Evolutionary conservation across 1,140 invertebrate species (phyloP).

Genomic region (Achatina immaculata): DNA sequence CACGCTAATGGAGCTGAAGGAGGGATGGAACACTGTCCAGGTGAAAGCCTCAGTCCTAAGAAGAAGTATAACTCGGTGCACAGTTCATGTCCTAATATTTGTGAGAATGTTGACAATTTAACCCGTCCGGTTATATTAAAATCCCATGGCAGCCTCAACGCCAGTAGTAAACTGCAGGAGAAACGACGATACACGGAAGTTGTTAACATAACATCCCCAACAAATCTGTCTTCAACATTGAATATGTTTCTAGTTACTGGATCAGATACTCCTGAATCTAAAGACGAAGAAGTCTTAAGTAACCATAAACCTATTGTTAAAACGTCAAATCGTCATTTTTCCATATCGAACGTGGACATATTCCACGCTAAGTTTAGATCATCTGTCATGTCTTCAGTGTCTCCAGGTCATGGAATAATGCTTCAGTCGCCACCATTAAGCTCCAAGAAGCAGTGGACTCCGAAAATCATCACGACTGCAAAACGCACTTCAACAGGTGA

Average conservation of each 20-base stretch:
- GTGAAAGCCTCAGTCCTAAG: neutral
- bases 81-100: constrained; percentile 23
- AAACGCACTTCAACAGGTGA: neutral
- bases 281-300: neutral
- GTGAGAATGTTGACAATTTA: neutral
- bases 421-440: neutral
- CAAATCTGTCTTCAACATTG: neutral
- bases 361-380: too few species aligned
- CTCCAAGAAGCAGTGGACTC: neutral
- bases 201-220: neutral
- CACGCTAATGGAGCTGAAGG: constrained; percentile 9
- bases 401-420: neutral
- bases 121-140: neutral
- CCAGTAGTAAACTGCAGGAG: neutral
- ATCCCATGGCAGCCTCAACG: neutral
- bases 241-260: neutral
- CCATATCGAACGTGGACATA: too few species aligned
- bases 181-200: neutral
- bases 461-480: constrained; percentile 7
- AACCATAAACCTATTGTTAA: too few species aligned
- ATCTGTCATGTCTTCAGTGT: neutral
- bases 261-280: neutral
- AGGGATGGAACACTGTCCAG: neutral
- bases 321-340: too few species aligned
- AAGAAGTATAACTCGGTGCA: neutral